Percentiles rank a stretch among this genome's conserved stretches.
phyloP scores from a whole-genome alignment of 2,797 vertebrate species.

The Molothrus aeneus region DNA sequence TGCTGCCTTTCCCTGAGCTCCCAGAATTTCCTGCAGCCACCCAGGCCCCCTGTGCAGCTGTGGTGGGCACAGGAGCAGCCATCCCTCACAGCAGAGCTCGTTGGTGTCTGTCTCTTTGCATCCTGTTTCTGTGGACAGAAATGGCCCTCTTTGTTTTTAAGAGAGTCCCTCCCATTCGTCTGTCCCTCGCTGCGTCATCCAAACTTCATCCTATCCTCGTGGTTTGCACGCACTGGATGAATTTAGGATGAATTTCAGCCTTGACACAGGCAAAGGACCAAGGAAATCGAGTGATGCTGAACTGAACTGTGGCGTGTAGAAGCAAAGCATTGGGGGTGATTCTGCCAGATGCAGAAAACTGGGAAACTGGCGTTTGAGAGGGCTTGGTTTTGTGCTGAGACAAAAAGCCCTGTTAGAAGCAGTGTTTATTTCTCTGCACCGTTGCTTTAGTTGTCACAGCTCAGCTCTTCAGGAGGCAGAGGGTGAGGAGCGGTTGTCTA shows the following conservation, averaged over 20 bases:
- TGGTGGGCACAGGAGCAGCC: accelerated
- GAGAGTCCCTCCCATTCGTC: not conserved
- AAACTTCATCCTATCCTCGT: not conserved
- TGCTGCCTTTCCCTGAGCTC: not conserved
- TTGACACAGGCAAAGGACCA: not conserved
- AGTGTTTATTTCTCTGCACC: not conserved
- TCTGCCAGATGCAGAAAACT: not conserved
- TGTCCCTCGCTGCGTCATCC: not conserved
- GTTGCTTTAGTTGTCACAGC: not conserved
- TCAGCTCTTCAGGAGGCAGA: not conserved
- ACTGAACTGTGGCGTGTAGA: not conserved
- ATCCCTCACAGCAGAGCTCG: accelerated
- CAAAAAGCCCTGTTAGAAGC: not conserved
- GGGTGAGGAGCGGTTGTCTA: not conserved
- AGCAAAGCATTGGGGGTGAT: not conserved
- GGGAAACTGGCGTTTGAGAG: not conserved
- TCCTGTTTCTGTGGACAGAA: not conserved
- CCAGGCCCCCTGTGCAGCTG: accelerated
- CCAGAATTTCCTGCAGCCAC: not conserved
- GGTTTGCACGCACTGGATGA: not conserved
- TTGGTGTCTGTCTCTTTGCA: not conserved
- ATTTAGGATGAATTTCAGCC: constrained; percentile 1
- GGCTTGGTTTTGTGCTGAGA: not conserved
- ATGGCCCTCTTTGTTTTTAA: constrained; percentile 4
- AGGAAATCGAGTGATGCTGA: not conserved